These are phyloP conservation scores for Idaea dimidiata DNA, from an alignment of 2,888 invertebrate species.

Conservation along the genomic window DNA sequence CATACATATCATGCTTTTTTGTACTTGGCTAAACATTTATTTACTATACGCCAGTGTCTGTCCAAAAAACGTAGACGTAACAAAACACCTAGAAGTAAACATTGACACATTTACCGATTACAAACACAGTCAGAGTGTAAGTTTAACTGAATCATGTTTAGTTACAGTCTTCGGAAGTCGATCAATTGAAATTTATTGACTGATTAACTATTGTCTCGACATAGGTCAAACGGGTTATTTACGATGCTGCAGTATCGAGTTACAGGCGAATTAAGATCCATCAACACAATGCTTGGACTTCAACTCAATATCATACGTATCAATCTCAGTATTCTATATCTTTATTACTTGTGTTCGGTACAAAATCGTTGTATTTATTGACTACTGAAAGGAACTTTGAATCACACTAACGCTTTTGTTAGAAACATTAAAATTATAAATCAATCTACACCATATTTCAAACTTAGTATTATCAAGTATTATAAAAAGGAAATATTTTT, in stretches of 20 bases:
- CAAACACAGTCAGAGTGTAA: conserved; percentile 25
- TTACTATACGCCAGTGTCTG: conserved; percentile 52
- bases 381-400: too few species aligned
- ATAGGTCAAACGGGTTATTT: conserved; percentile 49
- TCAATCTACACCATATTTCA: too few species aligned
- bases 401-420: too few species aligned
- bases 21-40: conserved; percentile 35
- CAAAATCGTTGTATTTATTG: not conserved
- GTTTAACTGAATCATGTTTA: conserved; percentile 43
- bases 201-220: conserved; percentile 50
- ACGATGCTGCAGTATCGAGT: conserved; percentile 42
- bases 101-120: conserved; percentile 44
- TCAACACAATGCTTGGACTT: conserved; percentile 25
- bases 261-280: conserved; percentile 45
- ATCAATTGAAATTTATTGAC: conserved; percentile 63
- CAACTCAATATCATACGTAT: conserved; percentile 10
- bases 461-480: too few species aligned
- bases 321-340: conserved; percentile 16
- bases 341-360: conserved; percentile 10
- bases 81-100: conserved; percentile 38
- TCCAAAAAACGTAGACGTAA: conserved; percentile 43
- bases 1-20: not conserved
- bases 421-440: too few species aligned
- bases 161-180: conserved; percentile 36
- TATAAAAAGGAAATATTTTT: too few species aligned